Evolutionary conservation across 2,888 invertebrate species (phyloP), one percentile per base, ranked within the genome.

Genomic region (Acanthosepion esculentum): DNA sequence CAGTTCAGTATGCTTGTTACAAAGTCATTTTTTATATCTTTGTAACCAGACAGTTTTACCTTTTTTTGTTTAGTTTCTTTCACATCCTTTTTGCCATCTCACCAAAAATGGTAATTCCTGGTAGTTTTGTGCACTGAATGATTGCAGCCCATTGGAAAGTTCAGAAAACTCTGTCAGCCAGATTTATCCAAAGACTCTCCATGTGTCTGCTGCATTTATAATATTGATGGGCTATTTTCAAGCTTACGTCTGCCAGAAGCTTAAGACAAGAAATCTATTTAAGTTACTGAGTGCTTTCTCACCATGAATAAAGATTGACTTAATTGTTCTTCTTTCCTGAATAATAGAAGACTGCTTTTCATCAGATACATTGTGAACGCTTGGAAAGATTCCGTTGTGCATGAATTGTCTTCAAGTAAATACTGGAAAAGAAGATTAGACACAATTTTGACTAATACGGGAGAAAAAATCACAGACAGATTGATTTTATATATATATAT

Each of bases 361-460:
- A 33, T 8, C 15, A n/a, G 78, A 78, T n/a, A 12, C 78, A n/a
- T 78, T 78, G 78, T 78, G n/a, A 78, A 78, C 78, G 78, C 78
- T 78, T 78, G 78, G 78, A 78, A 78, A n/a, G 78, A 78, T 78
- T 78, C 78, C 78, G 33, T 78, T 78, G 78, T 78, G 78, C n/a
- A n/a, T n/a, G n/a, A 78, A n/a, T n/a, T 12, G 33, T n/a, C 78
- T 15, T 78, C n/a, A 33, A 10, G n/a, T 78, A n/a, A 78, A 78
- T 78, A 78, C n/a, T 78, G 7, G 78, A 4, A 33, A 78, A 2
- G 15, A 33, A 78, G n/a, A n/a, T n/a, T 15, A 78, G n/a, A n/a
- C n/a, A 78, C n/a, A 33, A 3, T 78, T 78, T n/a, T n/a, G n/a
- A 33, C 78, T 78, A 10, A 12, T n/a, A n/a, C 8, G 33, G 78